Conservation (phyloP, 2,113 vertebrate species). For the Aphelocoma coerulescens region DNA sequence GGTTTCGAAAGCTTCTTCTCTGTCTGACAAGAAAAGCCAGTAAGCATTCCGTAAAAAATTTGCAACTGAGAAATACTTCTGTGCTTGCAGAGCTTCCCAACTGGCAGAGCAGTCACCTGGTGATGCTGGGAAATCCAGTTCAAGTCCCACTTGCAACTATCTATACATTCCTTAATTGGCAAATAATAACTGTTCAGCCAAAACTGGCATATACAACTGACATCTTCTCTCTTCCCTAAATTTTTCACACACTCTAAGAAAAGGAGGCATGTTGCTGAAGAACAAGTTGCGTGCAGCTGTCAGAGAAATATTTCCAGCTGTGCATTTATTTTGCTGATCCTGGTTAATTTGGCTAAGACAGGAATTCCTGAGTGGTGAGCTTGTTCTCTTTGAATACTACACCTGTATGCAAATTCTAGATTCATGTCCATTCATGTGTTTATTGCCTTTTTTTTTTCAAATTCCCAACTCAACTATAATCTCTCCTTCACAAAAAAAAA, state of each 20-base stretch:
- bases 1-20: background rate
- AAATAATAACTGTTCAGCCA: background rate
- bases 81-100: background rate
- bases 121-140: background rate
- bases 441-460: background rate
- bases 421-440: conserved; percentile 21
- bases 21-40: background rate
- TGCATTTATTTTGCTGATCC: background rate
- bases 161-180: background rate
- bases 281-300: conserved; percentile 13
- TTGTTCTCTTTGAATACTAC: conserved; percentile 24
- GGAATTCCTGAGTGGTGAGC: conserved; percentile 36
- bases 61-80: background rate
- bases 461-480: background rate
- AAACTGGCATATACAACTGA: background rate
- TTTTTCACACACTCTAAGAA: background rate
- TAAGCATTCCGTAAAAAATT: background rate
- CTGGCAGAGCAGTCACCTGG: background rate
- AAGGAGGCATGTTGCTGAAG: background rate
- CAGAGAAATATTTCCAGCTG: conserved; percentile 42
- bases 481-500: background rate
- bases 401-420: conserved; percentile 49
- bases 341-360: conserved; percentile 33
- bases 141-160: background rate
- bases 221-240: background rate